phyloP scores from a whole-genome alignment of 2,888 invertebrate species.

The Pherbina coryleti region DNA sequence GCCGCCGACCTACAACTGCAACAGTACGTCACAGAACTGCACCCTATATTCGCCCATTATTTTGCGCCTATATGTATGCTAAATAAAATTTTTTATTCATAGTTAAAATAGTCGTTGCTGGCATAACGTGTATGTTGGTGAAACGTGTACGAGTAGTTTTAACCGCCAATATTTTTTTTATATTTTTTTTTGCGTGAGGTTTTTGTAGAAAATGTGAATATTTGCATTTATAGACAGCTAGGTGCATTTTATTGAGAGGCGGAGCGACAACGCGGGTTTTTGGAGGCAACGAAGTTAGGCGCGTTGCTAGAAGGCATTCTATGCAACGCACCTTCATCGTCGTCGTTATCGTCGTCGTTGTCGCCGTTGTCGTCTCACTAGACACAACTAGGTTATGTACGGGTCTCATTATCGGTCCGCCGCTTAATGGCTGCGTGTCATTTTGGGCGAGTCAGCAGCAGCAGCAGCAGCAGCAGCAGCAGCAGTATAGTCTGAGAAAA shows the following conservation, averaged over 20 bases:
- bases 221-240: slow-evolving; percentile 1
- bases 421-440: neutral
- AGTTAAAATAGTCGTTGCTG: neutral
- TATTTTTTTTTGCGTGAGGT: neutral
- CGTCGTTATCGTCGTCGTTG: no score
- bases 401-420: neutral
- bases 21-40: neutral
- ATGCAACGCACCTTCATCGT: no score
- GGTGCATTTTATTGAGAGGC: no score
- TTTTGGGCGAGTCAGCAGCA: neutral
- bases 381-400: neutral
- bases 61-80: neutral
- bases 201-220: neutral
- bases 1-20: neutral
- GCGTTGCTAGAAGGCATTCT: no score
- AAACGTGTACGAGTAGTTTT: neutral
- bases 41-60: slow-evolving; percentile 3
- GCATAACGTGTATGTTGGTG: neutral
- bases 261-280: no score
- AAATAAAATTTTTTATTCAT: neutral
- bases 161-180: slow-evolving; percentile 1
- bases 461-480: no score
- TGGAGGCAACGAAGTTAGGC: no score
- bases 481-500: neutral
- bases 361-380: no score